phyloP scores from a whole-genome alignment of 2,888 invertebrate species.

The Heliconius sara region DNA sequence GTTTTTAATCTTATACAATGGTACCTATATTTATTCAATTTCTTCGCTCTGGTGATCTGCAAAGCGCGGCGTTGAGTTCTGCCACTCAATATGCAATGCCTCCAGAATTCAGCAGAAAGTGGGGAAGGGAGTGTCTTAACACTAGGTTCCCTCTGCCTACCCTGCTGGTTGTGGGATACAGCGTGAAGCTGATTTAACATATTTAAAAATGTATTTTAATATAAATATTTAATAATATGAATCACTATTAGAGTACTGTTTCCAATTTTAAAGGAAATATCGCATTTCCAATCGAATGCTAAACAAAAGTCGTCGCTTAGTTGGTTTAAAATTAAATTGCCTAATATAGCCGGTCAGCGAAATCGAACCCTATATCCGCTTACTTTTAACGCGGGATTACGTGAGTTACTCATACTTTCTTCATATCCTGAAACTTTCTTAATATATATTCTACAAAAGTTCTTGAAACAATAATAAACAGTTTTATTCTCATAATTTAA shows the following conservation, averaged over 20 bases:
- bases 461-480: too few relatives aligned
- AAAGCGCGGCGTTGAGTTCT: too few relatives aligned
- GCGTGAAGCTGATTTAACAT: too few relatives aligned
- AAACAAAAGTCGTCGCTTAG: slow-evolving; percentile 17
- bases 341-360: slow-evolving; percentile 31
- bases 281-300: slow-evolving; percentile 20
- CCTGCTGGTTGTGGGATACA: too few relatives aligned
- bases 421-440: slow-evolving; percentile 16
- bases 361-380: slow-evolving; percentile 40
- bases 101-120: too few relatives aligned
- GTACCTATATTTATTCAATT: too few relatives aligned
- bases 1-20: too few relatives aligned
- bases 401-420: slow-evolving; percentile 23
- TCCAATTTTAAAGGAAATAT: slow-evolving; percentile 7
- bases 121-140: too few relatives aligned
- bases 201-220: neutral
- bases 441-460: neutral
- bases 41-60: too few relatives aligned
- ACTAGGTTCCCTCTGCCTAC: too few relatives aligned
- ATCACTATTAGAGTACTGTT: neutral
- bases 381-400: slow-evolving; percentile 1
- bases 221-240: neutral
- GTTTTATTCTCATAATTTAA: too few relatives aligned
- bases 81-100: too few relatives aligned
- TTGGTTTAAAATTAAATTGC: slow-evolving; percentile 23